Conservation (phyloP, 2,113 vertebrate species). For the Nannospalax galili region DNA sequence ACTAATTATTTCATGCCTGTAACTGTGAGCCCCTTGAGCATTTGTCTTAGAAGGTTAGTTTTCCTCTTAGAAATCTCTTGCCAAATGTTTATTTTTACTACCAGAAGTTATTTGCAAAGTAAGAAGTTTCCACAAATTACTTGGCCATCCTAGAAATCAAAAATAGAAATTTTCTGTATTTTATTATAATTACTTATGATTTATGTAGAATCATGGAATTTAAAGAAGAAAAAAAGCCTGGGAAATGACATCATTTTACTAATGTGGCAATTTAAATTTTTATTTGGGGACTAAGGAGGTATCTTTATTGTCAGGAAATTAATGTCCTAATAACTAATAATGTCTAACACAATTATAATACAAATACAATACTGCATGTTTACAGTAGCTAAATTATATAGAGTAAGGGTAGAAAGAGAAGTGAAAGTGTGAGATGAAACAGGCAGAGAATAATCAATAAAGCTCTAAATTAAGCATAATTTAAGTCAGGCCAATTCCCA, state of each 20-base stretch:
- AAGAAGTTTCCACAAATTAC: not conserved
- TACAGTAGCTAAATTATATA: not conserved
- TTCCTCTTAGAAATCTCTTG: slow-evolving; percentile 38
- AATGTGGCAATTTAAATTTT: not conserved
- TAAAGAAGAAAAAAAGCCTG: not conserved
- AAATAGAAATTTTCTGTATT: not conserved
- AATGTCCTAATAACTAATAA: not conserved
- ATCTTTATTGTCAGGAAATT: not conserved
- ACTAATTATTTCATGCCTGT: slow-evolving; percentile 6
- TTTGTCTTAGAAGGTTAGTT: slow-evolving; percentile 41
- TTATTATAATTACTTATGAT: slow-evolving; percentile 26
- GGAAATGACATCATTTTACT: not conserved
- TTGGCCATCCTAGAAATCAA: not conserved
- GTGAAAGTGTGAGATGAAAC: not conserved
- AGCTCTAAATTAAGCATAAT: not conserved
- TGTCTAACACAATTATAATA: not conserved
- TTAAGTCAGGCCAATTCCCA: not conserved
- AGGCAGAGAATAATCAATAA: not conserved
- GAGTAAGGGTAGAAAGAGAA: no score
- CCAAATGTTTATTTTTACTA: slow-evolving; percentile 6
- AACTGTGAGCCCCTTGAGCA: slow-evolving; percentile 3
- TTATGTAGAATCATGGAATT: not conserved
- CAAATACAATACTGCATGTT: not conserved
- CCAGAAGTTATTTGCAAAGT: slow-evolving; percentile 25
- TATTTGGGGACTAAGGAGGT: not conserved